A percentile compares a stretch with the other conserved stretches of the same genome.
Evolutionary conservation across 23 tunicate genomes (phyloP).

Genomic region (Botrylloides violaceus): DNA sequence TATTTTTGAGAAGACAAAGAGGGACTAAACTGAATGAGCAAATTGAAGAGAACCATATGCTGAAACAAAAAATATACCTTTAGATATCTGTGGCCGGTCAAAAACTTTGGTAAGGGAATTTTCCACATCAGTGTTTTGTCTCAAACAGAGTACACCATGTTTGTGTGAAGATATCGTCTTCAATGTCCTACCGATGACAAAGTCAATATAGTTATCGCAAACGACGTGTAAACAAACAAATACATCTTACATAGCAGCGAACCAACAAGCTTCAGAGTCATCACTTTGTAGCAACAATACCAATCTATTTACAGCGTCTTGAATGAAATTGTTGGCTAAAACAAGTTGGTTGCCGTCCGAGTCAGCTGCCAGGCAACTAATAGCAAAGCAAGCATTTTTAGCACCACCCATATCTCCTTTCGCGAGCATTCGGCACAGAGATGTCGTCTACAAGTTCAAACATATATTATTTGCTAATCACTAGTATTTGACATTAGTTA

Average conservation of each 20-base stretch:
- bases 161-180: conserved; percentile 59
- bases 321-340: conserved; percentile 28
- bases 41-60: no score
- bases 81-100: conserved; percentile 42
- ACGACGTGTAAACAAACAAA: background rate
- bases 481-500: background rate
- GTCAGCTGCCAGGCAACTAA: conserved; percentile 75
- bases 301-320: conserved; percentile 35
- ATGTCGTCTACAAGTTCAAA: conserved; percentile 29
- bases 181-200: conserved; percentile 77
- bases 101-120: conserved; percentile 41
- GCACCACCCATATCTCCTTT: conserved; percentile 84
- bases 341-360: conserved; percentile 60
- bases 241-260: conserved; percentile 65
- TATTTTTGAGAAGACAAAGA: background rate
- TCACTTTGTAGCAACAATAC: conserved; percentile 52
- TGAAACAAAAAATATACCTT: conserved; percentile 45
- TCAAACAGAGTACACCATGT: conserved; percentile 47
- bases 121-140: conserved; percentile 37
- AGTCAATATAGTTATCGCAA: no score
- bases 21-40: background rate
- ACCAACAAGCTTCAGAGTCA: conserved; percentile 89
- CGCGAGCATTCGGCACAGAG: conserved; percentile 70
- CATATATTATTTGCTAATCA: background rate
- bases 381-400: conserved; percentile 93